A percentile compares a stretch with the other conserved stretches of the same genome.
Conservation (phyloP, 2,113 vertebrate genomes). For the Scalopus aquaticus region DNA sequence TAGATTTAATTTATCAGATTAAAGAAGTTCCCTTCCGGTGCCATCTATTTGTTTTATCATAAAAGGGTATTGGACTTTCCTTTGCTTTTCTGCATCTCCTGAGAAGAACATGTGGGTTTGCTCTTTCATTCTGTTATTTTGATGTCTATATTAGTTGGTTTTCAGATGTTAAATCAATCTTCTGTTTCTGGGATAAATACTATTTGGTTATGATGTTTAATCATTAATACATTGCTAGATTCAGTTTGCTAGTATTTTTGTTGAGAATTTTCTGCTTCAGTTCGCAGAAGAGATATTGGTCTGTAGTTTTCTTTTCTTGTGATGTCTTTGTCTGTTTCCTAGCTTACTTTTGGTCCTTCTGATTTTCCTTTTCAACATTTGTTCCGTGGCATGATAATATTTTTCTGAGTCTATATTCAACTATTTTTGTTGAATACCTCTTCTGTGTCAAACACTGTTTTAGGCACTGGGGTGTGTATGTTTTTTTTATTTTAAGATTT, state of each 20-base stretch:
- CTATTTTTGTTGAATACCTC: neutral
- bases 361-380: neutral
- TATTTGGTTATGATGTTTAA: neutral
- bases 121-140: neutral
- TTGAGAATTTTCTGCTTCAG: neutral
- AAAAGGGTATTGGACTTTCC: neutral
- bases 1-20: neutral
- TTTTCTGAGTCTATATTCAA: neutral
- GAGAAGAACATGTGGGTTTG: neutral
- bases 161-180: neutral
- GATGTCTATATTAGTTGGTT: neutral
- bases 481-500: too few species aligned
- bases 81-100: neutral
- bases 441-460: neutral
- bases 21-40: neutral
- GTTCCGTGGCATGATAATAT: neutral
- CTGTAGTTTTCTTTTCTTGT: neutral
- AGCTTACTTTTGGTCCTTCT: neutral
- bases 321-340: neutral
- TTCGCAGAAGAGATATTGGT: neutral
- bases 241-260: neutral
- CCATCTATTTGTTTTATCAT: neutral
- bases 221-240: neutral
- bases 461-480: neutral
- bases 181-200: neutral